Evolutionary conservation across 2,797 vertebrate species (phyloP).

Genomic region (Xenops minutus): DNA sequence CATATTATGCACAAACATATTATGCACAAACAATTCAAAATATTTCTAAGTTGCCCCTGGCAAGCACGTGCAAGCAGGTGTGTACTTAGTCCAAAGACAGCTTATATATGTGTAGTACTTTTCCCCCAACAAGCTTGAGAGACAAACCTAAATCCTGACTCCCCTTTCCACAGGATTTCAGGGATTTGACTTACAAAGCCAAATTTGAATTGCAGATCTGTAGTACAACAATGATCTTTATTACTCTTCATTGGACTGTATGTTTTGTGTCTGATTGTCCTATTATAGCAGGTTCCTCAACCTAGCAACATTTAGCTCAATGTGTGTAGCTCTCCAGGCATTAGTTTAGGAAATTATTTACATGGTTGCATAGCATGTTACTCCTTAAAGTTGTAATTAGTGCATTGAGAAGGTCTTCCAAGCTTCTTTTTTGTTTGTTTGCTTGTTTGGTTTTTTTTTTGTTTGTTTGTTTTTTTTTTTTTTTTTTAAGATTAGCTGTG

Average conservation of each 20-base stretch:
- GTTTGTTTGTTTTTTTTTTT: neutral
- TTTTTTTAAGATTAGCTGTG: neutral
- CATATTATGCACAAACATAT: neutral
- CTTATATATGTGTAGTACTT: neutral
- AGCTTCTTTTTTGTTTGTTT: neutral
- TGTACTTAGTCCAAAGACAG: neutral
- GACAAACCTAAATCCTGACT: neutral
- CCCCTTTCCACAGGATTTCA: neutral
- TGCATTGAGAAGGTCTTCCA: neutral
- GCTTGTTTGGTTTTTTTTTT: no score
- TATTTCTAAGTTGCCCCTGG: conserved; percentile 37
- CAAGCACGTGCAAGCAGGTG: conserved; percentile 32
- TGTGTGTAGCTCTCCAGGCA: neutral
- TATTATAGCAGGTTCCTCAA: neutral
- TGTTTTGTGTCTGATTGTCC: neutral
- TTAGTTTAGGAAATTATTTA: neutral
- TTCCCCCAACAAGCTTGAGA: neutral
- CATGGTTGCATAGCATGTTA: neutral
- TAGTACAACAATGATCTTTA: neutral
- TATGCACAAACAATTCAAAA: neutral
- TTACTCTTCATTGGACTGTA: neutral
- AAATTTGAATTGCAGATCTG: neutral
- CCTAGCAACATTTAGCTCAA: neutral
- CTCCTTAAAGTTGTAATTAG: neutral
- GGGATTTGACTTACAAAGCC: neutral